Evolutionary conservation across 2,888 invertebrate species (phyloP).

Genomic region (Yponomeuta malinellus): DNA sequence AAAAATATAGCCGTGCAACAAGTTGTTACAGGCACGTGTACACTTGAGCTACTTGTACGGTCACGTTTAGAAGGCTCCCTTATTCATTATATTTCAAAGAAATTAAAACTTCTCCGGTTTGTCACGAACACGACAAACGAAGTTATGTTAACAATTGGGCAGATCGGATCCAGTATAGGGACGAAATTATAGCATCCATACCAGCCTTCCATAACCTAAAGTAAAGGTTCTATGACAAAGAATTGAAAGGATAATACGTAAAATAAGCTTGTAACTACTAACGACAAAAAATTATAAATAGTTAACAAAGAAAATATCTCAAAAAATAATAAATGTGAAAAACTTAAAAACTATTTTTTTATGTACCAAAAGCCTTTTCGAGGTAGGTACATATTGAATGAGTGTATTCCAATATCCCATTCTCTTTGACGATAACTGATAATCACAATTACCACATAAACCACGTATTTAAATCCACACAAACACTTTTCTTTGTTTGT

Average conservation of each 20-base stretch:
- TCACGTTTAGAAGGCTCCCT: not conserved
- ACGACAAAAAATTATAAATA: too few relatives aligned
- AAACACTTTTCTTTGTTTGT: constrained; percentile 16
- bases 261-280: too few relatives aligned
- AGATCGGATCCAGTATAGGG: not conserved
- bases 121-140: not conserved
- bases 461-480: constrained; percentile 13
- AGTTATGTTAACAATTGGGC: not conserved
- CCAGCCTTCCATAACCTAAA: too few relatives aligned
- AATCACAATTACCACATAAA: constrained; percentile 12
- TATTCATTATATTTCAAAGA: not conserved
- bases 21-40: constrained; percentile 35
- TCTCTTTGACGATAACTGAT: not conserved
- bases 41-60: constrained; percentile 5
- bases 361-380: too few relatives aligned
- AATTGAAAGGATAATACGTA: too few relatives aligned
- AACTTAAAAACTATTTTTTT: too few relatives aligned
- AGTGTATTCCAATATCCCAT: constrained; percentile 27
- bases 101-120: not conserved
- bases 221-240: too few relatives aligned
- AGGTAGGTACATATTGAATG: constrained; percentile 10
- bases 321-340: too few relatives aligned
- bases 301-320: too few relatives aligned
- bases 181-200: not conserved
- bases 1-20: constrained; percentile 31